Evolutionary conservation across 2,797 vertebrate species (phyloP), one percentile per base, ranked within the genome.

Genomic region (Sebastes minor): DNA sequence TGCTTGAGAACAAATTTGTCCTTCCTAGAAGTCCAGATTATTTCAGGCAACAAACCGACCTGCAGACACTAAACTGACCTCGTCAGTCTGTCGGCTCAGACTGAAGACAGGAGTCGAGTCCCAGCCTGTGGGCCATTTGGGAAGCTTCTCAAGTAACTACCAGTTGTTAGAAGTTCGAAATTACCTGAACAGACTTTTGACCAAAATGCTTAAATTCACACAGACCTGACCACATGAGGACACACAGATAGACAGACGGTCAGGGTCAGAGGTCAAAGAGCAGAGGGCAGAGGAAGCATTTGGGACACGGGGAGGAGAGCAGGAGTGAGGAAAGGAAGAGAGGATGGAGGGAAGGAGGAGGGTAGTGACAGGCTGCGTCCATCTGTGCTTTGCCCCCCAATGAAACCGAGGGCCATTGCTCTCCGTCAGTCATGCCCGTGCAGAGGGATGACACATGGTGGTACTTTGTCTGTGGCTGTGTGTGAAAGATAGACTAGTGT

Each of bases 221-320:
- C 71, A 66, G 65, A 83, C 28, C 63, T 75, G 83, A 53, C 63
- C 60, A 76, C 68, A 74, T 56, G 46, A 52, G 64, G 71, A 78
- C 67, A 82, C 70, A 74, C 77, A 33, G 79, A 71, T 16, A 84
- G 69, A 82, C 81, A 86, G 93, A 89, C 83, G 70, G 87, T 85
- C 78, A 66, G 91, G 83, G 87, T 93, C 86, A 85, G 76, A 85
- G 89, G 92, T 93, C 93, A 92, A 77, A 93, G 92, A 88, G 84
- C 91, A 94, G 83, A 91, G 91, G 90, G 83, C 89, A 94, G 88
- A 94, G 93, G 95, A 95, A 96, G 93, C 88, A 86, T 95, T 94
- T 92, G 88, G 90, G 91, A 89, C 81, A 73, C 71, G 69, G 80
- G 72, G 69, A 59, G 62, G 68, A 57, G 66, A 88, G 69, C 42